phyloP scores from a whole-genome alignment of 1,140 invertebrate genomes.

The Ephestia elutella region DNA sequence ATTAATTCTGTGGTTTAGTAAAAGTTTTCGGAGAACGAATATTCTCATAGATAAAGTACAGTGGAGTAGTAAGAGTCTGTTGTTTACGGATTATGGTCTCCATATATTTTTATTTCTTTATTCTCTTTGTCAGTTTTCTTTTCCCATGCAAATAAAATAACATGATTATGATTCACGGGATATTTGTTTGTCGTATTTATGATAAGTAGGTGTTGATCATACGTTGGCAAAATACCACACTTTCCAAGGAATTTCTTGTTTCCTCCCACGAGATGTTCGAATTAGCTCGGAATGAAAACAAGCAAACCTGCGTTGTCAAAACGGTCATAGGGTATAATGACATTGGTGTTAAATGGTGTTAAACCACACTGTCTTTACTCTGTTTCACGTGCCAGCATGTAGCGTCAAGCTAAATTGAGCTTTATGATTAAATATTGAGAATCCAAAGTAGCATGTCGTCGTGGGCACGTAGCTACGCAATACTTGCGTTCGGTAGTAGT shows the following conservation, averaged over 20 bases:
- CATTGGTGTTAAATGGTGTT: neutral
- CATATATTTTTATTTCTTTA: neutral
- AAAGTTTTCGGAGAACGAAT: no score
- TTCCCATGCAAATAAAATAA: constrained; percentile 6
- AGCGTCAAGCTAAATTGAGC: no score
- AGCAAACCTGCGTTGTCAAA: neutral
- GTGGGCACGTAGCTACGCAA: no score
- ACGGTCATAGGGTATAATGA: constrained; percentile 14
- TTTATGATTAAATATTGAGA: no score
- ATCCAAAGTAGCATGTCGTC: no score
- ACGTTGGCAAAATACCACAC: neutral
- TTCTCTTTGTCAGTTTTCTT: neutral
- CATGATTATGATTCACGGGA: constrained; percentile 18
- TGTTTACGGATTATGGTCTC: no score
- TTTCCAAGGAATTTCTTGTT: constrained; percentile 5
- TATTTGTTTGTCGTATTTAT: constrained; percentile 3
- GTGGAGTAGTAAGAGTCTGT: no score
- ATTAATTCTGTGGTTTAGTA: no score
- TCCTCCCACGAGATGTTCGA: constrained; percentile 3
- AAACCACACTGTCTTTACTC: neutral
- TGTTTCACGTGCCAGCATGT: no score
- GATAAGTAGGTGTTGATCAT: neutral
- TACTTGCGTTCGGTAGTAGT: no score
- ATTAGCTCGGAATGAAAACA: constrained; percentile 4
- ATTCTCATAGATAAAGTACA: no score